phyloP scores from a whole-genome alignment of 2,888 invertebrate species.

The Brenthis daphne region DNA sequence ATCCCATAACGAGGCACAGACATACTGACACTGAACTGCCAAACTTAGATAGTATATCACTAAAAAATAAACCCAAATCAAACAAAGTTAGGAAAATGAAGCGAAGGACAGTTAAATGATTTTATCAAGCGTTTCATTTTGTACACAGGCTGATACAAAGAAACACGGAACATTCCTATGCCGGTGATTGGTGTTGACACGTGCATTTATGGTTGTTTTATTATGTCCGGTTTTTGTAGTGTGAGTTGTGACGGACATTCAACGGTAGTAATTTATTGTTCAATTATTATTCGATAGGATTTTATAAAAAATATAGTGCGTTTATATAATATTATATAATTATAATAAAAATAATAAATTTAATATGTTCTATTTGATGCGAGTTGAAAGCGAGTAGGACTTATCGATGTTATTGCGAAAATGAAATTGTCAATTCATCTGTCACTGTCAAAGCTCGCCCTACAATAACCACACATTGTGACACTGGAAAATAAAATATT shows the following conservation, averaged over 20 bases:
- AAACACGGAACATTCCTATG: slow-evolving; percentile 58
- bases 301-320: not conserved
- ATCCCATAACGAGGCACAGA: slow-evolving; percentile 48
- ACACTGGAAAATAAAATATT: slow-evolving; percentile 48
- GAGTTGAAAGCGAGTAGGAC: not conserved
- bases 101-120: slow-evolving; percentile 77
- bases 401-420: slow-evolving; percentile 4
- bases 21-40: slow-evolving; percentile 59
- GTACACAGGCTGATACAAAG: slow-evolving; percentile 60
- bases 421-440: slow-evolving; percentile 7
- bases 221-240: slow-evolving; percentile 21
- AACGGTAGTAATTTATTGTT: slow-evolving; percentile 36
- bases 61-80: slow-evolving; percentile 60
- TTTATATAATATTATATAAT: not conserved
- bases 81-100: slow-evolving; percentile 67
- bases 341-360: not conserved
- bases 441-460: slow-evolving; percentile 7
- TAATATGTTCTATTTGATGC: not conserved
- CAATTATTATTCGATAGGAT: slow-evolving; percentile 13
- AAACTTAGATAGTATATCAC: slow-evolving; percentile 66
- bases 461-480: not conserved
- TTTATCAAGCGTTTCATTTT: slow-evolving; percentile 71
- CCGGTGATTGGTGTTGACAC: slow-evolving; percentile 62
- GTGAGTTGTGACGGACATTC: not conserved
- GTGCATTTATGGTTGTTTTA: slow-evolving; percentile 59